A percentile compares a stretch with the other conserved stretches of the same genome.
These are phyloP conservation scores for Lordiphosa clarofinis DNA, from an alignment of 1,140 invertebrate species.

Conservation along the genomic window DNA sequence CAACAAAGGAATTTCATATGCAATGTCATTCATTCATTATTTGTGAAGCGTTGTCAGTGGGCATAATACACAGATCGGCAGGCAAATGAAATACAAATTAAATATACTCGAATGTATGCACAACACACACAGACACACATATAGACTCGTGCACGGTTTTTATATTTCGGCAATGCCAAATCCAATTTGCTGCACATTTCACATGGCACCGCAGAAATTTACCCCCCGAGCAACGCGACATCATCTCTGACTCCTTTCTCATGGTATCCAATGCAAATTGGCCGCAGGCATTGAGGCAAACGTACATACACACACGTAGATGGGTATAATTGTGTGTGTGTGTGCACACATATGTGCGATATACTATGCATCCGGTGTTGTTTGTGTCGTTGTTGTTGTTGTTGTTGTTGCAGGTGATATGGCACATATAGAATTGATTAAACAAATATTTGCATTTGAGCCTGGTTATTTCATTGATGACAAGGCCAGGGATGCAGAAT, in stretches of 20 bases:
- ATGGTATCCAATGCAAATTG: conserved; percentile 49
- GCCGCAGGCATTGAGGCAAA: conserved; percentile 57
- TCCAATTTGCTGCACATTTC: conserved; percentile 64
- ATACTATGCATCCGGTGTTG: neutral
- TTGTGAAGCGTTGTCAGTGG: neutral
- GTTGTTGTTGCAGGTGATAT: conserved; percentile 9
- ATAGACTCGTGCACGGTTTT: neutral
- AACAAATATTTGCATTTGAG: conserved; percentile 67
- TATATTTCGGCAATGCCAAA: conserved; percentile 27
- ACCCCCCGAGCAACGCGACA: neutral
- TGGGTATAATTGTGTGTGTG: neutral
- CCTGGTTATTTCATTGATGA: conserved; percentile 1
- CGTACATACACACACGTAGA: conserved; percentile 18
- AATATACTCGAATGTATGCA: no score
- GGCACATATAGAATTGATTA: conserved; percentile 56
- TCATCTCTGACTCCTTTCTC: no score
- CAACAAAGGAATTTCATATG: no score
- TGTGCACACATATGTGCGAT: conserved; percentile 6
- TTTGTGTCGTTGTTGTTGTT: neutral
- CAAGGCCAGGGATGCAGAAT: no score
- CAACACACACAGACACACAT: no score
- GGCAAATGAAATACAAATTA: conserved; percentile 23
- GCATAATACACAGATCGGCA: neutral
- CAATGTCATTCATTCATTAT: no score
- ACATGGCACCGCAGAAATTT: conserved; percentile 38